phyloP scores from a whole-genome alignment of 2,888 invertebrate genomes.

The Hydrotaea cyrtoneurina region DNA sequence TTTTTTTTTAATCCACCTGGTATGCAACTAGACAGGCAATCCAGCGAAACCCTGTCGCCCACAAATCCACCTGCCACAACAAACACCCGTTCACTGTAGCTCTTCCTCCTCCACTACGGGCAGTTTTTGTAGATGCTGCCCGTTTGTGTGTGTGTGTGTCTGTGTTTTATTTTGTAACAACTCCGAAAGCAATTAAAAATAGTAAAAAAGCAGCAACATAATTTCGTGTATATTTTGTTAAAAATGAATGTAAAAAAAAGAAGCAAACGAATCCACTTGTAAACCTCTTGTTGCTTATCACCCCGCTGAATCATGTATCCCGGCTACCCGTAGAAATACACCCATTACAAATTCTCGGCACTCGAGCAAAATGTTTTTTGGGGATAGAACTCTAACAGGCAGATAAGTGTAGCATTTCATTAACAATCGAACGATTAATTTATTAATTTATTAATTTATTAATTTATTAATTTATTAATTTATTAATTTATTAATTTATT shows the following conservation, averaged over 20 bases:
- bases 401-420: neutral
- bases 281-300: constrained; percentile 22
- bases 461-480: neutral
- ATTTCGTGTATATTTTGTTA: constrained; percentile 22
- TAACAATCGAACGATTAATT: neutral
- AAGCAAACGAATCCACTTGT: constrained; percentile 31
- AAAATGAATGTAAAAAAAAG: constrained; percentile 28
- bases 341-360: neutral
- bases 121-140: constrained; percentile 13
- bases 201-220: neutral
- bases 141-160: neutral
- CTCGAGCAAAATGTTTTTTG: neutral
- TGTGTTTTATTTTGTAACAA: constrained; percentile 15
- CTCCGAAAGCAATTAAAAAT: constrained; percentile 33
- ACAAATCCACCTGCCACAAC: constrained; percentile 16
- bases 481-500: too few relatives aligned
- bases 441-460: neutral
- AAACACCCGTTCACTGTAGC: neutral
- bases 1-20: constrained; percentile 33
- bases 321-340: neutral
- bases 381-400: neutral
- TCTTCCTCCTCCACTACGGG: neutral
- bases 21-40: constrained; percentile 19
- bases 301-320: neutral
- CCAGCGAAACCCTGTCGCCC: constrained; percentile 7